Base-by-base conservation (phyloP, 1,140 invertebrate species). In the Drosophila lowei region DNA sequence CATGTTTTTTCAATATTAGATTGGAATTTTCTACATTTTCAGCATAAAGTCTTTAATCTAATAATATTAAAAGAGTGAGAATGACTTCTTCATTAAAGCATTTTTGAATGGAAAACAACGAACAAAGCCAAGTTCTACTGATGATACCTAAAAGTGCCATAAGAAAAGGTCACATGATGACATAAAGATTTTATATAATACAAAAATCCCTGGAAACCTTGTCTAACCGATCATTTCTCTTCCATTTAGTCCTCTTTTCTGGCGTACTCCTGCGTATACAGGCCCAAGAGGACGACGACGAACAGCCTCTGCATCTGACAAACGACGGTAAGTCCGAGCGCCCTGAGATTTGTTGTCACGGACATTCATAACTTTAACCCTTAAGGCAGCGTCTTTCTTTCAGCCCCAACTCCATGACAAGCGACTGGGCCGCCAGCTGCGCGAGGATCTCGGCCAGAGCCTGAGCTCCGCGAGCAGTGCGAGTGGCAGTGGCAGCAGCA, bases 311-410 rank as follows among this genome's bases (percentile, higher is more conserved):
- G 2, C 89, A 90, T 57, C 47, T 90, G 54, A 88, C 72, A 8
- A 90, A 90, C 53, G 89, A 90, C 61, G 83, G 89, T 90, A 89
- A 90, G 85, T 89, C 55, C 0, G 11, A 48, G 48, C 57, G 66
- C 47, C 6, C 16, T 57, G 72, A 28, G 67, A 58, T 54, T 62
- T 18, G 56, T 50, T 49, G 64, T 63, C 48, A 71, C 67, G 81
- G 64, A 43, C 81, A 89, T 90, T 91, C 84, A 89, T 74, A 91
- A 84, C 88, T 89, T 88, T 79, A 88, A 91, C 90, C 75, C 77
- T 90, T 89, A 91, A 91, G 90, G 90, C 83, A 91, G 90, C 85
- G 81, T 91, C 90, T 91, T 91, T 89, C 72, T 91, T 91, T 81
- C 90, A 91, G 90, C 86, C 89, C 42, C 80, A 90, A 30, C 60